A percentile compares a stretch with the other conserved stretches of the same genome.
Evolutionary conservation across 2,113 vertebrate species (phyloP).

Genomic region (Dipodomys merriami): DNA sequence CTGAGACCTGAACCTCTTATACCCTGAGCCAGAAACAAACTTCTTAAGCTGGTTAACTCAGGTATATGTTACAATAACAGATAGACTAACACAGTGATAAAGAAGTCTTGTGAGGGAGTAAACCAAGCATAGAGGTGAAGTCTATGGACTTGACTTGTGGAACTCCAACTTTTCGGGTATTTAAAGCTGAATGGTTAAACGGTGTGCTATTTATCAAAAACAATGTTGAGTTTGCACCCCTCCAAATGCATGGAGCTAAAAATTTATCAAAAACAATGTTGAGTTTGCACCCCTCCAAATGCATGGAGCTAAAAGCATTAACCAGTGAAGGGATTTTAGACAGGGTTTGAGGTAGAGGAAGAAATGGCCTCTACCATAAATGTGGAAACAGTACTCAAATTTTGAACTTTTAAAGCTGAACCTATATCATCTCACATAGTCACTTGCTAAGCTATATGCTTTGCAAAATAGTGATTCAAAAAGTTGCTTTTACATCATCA

Average conservation of each 20-base stretch:
- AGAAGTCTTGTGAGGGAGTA: background rate
- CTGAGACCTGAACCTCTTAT: background rate
- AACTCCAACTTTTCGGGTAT: background rate
- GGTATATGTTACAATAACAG: background rate
- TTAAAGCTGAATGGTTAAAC: background rate
- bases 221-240: background rate
- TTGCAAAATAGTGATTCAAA: constrained; percentile 36
- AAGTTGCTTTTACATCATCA: background rate
- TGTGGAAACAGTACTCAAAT: background rate
- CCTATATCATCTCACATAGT: background rate
- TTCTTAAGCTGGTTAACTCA: background rate
- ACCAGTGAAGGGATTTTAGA: background rate
- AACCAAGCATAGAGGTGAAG: background rate
- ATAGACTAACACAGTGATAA: background rate
- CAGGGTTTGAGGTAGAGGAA: background rate
- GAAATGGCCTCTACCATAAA: background rate
- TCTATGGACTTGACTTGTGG: background rate
- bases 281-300: background rate
- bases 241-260: background rate
- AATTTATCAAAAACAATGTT: background rate
- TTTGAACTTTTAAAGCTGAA: background rate
- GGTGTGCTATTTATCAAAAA: background rate
- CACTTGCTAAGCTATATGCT: background rate
- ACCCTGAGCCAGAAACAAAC: background rate
- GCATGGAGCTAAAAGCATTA: background rate